Percentiles rank a stretch among this genome's conserved stretches.
Conservation (phyloP, 2,888 invertebrate species). For the Papilio elwesi region DNA sequence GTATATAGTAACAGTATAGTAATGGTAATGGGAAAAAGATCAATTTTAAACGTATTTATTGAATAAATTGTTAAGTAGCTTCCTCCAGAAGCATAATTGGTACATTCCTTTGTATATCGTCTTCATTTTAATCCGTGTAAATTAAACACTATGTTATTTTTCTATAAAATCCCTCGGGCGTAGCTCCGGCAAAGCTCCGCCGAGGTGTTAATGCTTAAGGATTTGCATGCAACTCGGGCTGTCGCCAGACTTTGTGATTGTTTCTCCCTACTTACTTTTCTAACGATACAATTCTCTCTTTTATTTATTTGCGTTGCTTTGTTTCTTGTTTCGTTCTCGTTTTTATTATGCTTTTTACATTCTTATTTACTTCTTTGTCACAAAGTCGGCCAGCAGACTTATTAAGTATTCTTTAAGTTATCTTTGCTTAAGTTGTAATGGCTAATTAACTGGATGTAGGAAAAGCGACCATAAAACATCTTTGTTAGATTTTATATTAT, state of each 20-base stretch:
- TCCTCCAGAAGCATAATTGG: background rate
- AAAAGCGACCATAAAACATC: background rate
- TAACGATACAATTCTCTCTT: constrained; percentile 19
- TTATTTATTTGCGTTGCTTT: constrained; percentile 10
- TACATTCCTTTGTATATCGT: constrained; percentile 8
- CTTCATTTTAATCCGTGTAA: constrained; percentile 4
- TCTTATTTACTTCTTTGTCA: constrained; percentile 11
- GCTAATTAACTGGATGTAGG: background rate
- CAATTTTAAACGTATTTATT: too few relatives aligned
- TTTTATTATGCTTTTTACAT: constrained; percentile 8
- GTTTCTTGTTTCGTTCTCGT: constrained; percentile 7
- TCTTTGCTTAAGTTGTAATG: background rate
- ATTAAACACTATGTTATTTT: constrained; percentile 17
- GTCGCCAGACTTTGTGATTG: constrained; percentile 35
- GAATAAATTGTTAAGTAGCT: background rate
- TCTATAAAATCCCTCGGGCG: constrained; percentile 19
- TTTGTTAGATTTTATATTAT: too few relatives aligned
- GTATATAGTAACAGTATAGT: too few relatives aligned
- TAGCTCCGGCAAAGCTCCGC: constrained; percentile 1
- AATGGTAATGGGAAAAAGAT: too few relatives aligned
- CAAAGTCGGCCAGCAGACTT: background rate
- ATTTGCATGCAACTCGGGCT: constrained; percentile 34
- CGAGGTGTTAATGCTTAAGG: constrained; percentile 38
- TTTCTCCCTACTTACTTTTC: constrained; percentile 21
- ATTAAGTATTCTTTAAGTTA: background rate